Evolutionary conservation across 2,888 invertebrate species (phyloP), one percentile per base, ranked within the genome.

Genomic region (Latrodectus elegans): DNA sequence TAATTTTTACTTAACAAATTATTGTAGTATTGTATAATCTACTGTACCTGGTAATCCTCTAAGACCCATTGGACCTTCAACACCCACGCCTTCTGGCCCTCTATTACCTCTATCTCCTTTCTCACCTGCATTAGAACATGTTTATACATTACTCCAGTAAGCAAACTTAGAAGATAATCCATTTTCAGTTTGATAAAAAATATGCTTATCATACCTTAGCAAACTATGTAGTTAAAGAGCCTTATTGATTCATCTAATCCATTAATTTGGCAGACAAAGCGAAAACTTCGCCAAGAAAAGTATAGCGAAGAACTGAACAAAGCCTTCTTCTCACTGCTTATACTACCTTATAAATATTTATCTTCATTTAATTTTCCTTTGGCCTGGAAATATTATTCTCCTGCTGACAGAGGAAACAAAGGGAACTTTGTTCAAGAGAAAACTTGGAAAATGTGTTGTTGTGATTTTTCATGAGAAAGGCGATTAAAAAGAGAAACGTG

Each of bases 31-130:
- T 38, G 38, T 38, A 6, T 38, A 38, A 38, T 38, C 38, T 76
- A 22, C n/a, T 89, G 91, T 92, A 95, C 96, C 96, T 92, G 95
- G 94, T 92, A 94, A 93, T 74, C 96, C 96, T 8, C 95, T 92
- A 90, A 95, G 95, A 11, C 96, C 96, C 79, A 94, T 93, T 1
- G 95, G 94, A 0, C 97, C 97, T 91, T 95, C 95, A 17, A 94
- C 91, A 0, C 96, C 96, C 6, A 95, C 92, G 0, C 96, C 97
- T 91, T 95, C 95, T 0, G 94, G 93, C 67, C 93, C 92, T 75
- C 91, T 90, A 15, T 92, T 91, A 67, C 93, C 93, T 86, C 91
- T 91, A 14, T 92, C 91, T 17, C 93, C 95, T 90, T 95, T 93
- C 22, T 96, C 95, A 0, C 96, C 96, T 91, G 95, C 12, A 73